Evolutionary conservation across 2,797 vertebrate species (phyloP), one percentile per base, ranked within the genome.

Genomic region (Rhabdophis nuchalis): DNA sequence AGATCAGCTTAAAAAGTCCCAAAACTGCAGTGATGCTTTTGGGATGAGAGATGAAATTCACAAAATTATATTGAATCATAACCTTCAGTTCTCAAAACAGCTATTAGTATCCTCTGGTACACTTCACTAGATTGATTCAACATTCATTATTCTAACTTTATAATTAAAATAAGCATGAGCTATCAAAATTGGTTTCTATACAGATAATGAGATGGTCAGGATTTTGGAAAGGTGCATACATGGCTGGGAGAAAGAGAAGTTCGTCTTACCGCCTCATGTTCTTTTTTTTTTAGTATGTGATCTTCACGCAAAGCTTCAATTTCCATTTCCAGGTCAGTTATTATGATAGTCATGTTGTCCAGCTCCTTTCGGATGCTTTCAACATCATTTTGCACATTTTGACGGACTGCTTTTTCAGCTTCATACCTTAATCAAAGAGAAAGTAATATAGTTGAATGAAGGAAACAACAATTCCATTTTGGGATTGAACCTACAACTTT

Each of bases 271-370:
- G 98, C 96, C 86, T 98, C 97, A 0, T 98, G 98, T 60, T 77
- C 95, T 85, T 98, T 98, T 94, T 97, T 98, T 96, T 98, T 97
- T 92, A 98, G 97, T 92, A 98, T 98, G 72, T 98, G 97, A 93
- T 98, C 97, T 94, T 98, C 97, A 88, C 97, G 96, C 95, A 98
- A 93, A 54, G 97, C 97, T 90, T 98, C 98, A 0, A 98, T 97
- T 72, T 98, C 98, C 96, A 98, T 97, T 94, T 98, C 98, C 94
- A 98, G 96, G 12, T 98, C 98, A 60, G 98, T 98, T 7, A 96
- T 98, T 82, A 98, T 87, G n/a, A 98, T 98, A 90, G 98, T 98
- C 93, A 98, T 96, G 56, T 97, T 95, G 0, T 98, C 98, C 5
- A 98, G 95, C 92, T 97, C 97, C 95, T 97, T 98, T 1, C 98